Evolutionary conservation across 1,140 invertebrate species (phyloP), one percentile per base, ranked within the genome.

Genomic region (Zaprionus kolodkinae): DNA sequence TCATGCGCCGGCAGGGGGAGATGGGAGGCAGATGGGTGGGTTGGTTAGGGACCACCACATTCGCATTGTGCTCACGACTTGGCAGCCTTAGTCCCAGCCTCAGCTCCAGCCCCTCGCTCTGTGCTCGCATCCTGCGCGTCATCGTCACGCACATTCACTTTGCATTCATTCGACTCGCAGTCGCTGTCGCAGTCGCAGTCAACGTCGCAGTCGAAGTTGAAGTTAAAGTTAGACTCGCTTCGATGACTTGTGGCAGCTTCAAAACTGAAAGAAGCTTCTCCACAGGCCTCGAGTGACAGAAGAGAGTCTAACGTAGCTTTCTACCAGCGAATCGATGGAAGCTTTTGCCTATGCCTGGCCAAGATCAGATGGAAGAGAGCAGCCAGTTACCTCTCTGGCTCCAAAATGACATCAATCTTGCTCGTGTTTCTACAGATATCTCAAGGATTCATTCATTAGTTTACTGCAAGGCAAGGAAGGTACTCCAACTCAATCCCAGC

Each of bases 91-190:
- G 21, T 21, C n/a, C 40, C 36, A 5, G 3, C 33, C 56, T 35
- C 59, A 36, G 25, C 25, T 40, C 36, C 35, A 21, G 60, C 69
- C 56, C 12, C 62, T 21, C 33, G 21, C 2, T 27, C 35, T 54
- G 25, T 54, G n/a, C 48, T 55, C 21, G 25, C 72, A 70, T 74
- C 72, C 66, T 70, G 21, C 66, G 66, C 72, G 65, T 78, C 76
- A 74, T 74, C 83, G 72, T 87, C 83, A 88, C 83, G 83, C 83
- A 88, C 79, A 83, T 76, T 83, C 84, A 88, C 83, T 87, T 87
- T 87, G 83, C 84, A 87, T 87, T 74, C 83, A 82, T 87, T 82
- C 67, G 81, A 81, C 54, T 72, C 83, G 67, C 65, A 82, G 70
- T 9, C 15, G 35, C 52, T 9, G n/a, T 45, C 40, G n/a, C 40